Base-by-base conservation (phyloP, 1,140 invertebrate species). In the Drosophila tsacasi region DNA sequence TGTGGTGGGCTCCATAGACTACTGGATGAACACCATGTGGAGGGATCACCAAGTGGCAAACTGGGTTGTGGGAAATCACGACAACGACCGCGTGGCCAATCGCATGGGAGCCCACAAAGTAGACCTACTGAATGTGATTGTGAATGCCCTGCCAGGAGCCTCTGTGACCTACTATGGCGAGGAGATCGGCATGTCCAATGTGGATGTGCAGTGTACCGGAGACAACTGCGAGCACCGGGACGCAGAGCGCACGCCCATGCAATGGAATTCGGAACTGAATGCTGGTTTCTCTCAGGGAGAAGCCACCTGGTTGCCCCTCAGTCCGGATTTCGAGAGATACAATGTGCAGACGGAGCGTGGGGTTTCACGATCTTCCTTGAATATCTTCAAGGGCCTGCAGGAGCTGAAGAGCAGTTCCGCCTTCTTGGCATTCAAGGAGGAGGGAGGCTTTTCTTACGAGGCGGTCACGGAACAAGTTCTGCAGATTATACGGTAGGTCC, bases 121-220 rank as follows among this genome's bases (percentile, higher is more conserved):
- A 0, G 96, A 96, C 87, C 94, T 94, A 0, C 89, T 96, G 17
- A 95, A 96, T 74, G 95, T 96, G 92, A 92, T 97, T 30, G 94
- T 95, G 5, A 92, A 96, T 39, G 77, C 97, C 0, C 81, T 97
- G 23, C 96, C 96, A 15, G 97, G 97, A 0, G 95, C 96, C 12
- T 94, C 95, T 2, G 94, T 97, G 2, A 95, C 95, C 61, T 97
- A 97, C 91, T 96, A 97, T 93, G 97, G 97, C 8, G 97, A 98
- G 92, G 97, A 98, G 93, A 95, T 98, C 27, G 97, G 95, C 1
- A 97, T 97, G 96, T 91, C 94, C 23, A 95, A 97, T 92, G 95
- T 94, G 6, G 62, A 76, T 3, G 92, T 94, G 0, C 85, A 92
- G 13, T 95, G 93, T 91, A 89, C 94, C 8, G 93, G 94, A 7